These are phyloP conservation scores for Coendou prehensilis DNA, from an alignment of 2,797 vertebrate genomes.

Conservation along the genomic window DNA sequence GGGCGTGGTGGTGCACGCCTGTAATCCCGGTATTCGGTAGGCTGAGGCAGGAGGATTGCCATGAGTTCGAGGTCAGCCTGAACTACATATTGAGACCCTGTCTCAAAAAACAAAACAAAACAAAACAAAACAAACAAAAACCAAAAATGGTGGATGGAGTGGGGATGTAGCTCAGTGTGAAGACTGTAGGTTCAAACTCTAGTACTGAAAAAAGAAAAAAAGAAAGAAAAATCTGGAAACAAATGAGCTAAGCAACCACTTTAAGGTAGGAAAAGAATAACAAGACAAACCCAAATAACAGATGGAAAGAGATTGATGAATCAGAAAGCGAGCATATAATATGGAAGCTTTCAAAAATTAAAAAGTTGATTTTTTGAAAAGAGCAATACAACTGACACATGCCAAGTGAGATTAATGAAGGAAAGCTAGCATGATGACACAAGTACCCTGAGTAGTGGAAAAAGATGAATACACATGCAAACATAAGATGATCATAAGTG, in stretches of 20 bases:
- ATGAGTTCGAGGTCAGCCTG: neutral
- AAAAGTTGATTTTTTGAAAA: constrained; percentile 40
- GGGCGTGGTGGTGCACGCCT: neutral
- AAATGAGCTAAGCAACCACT: constrained; percentile 32
- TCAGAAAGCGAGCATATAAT: neutral
- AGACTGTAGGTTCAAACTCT: neutral
- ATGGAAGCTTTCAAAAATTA: neutral
- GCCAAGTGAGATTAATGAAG: constrained; percentile 38
- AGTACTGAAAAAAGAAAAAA: neutral
- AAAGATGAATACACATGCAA: neutral
- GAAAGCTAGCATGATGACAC: constrained; percentile 20
- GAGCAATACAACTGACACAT: constrained; percentile 19
- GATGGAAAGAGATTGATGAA: constrained; percentile 58
- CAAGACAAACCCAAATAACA: constrained; percentile 51
- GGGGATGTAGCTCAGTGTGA: neutral
- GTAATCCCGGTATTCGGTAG: neutral
- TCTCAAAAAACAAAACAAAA: too few species aligned
- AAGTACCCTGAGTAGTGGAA: neutral
- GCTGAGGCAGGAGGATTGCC: neutral
- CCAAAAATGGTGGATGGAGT: neutral
- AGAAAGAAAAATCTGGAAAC: neutral
- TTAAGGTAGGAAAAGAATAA: constrained; percentile 27
- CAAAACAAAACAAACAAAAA: too few species aligned
- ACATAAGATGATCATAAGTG: neutral
- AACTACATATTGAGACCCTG: neutral